These are phyloP conservation scores for Aphelinus atriplicis DNA, from an alignment of 1,140 invertebrate species.

Conservation along the genomic window DNA sequence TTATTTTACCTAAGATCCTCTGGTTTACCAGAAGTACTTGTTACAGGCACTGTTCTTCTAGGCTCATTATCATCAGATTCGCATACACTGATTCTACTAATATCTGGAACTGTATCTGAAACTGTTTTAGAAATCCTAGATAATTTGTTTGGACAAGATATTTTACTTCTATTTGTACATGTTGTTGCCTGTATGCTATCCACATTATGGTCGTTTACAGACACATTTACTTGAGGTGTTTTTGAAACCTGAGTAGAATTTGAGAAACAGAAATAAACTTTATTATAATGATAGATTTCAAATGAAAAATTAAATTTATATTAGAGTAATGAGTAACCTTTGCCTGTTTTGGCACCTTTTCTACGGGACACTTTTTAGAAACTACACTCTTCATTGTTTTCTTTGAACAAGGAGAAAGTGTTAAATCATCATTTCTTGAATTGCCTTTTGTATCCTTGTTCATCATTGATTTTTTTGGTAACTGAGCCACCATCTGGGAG, in stretches of 20 bases:
- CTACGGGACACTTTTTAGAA: slow-evolving; percentile 28
- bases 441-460: not conserved
- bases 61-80: slow-evolving; percentile 53
- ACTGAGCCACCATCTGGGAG: slow-evolving; percentile 58
- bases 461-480: slow-evolving; percentile 41
- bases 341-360: slow-evolving; percentile 7
- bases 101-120: slow-evolving; percentile 22
- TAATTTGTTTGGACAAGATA: slow-evolving; percentile 3
- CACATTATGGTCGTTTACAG: too few relatives aligned
- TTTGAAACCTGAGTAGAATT: not conserved
- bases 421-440: not conserved
- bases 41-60: slow-evolving; percentile 45
- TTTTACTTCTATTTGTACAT: slow-evolving; percentile 20
- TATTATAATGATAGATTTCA: too few relatives aligned
- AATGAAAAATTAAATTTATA: too few relatives aligned
- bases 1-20: slow-evolving; percentile 50
- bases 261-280: too few relatives aligned
- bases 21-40: slow-evolving; percentile 44
- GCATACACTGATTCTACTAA: slow-evolving; percentile 29
- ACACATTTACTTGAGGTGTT: not conserved
- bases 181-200: not conserved
- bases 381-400: slow-evolving; percentile 18
- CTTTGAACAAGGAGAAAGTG: not conserved
- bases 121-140: slow-evolving; percentile 4
- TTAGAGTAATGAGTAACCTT: slow-evolving; percentile 1